Conservation (phyloP, 2,797 vertebrate species). For the Anolis apletophallus region DNA sequence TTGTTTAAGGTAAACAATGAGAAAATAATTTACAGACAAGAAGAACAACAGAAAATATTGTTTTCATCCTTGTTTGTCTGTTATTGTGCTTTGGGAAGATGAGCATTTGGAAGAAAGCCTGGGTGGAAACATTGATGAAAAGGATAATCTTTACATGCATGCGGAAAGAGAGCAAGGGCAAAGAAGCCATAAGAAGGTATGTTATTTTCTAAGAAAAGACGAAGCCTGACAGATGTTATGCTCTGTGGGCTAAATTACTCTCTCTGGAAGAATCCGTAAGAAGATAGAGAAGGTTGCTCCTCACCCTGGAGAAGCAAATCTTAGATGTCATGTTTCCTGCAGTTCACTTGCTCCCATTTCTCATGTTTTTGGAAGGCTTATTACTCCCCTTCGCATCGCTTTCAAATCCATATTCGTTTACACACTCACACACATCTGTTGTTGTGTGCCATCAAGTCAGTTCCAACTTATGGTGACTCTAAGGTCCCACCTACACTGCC, state of each 20-base stretch:
- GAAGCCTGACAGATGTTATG: background rate
- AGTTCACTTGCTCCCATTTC: background rate
- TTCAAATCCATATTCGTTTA: background rate
- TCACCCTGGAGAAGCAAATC: background rate
- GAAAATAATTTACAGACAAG: background rate
- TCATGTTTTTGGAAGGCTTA: background rate
- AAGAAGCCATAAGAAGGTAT: background rate
- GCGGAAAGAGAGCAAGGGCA: background rate
- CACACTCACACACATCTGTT: too few relatives aligned
- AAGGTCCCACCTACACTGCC: too few relatives aligned
- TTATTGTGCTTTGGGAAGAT: background rate
- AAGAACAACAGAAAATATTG: background rate
- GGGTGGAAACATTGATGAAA: background rate
- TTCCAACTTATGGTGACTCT: too few relatives aligned
- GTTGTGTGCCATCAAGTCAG: too few relatives aligned
- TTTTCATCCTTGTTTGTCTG: background rate
- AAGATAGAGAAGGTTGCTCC: background rate
- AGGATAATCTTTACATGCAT: background rate
- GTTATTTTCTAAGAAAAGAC: background rate
- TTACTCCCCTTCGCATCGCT: background rate
- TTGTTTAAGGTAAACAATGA: background rate
- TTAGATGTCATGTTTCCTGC: background rate
- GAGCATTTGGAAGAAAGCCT: background rate
- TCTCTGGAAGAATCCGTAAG: slow-evolving; percentile 1
- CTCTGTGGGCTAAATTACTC: background rate